A percentile compares a stretch with the other conserved stretches of the same genome.
These are phyloP conservation scores for Colletes gigas DNA, from an alignment of 1,140 invertebrate species.

Conservation along the genomic window DNA sequence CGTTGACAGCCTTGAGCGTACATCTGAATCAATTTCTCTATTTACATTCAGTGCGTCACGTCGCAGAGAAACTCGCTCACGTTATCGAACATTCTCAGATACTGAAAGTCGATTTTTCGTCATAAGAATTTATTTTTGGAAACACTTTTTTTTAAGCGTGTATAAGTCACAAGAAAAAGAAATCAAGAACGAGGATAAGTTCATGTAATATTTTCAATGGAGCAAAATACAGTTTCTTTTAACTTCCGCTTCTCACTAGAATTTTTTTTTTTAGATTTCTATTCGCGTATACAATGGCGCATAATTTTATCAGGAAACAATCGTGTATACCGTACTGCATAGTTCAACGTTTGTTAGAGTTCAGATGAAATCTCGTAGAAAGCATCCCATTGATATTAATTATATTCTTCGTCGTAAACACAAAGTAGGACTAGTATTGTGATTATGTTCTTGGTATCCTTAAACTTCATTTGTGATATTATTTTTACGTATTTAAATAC, in stretches of 20 bases:
- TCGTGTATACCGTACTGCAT: background rate
- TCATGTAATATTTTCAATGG: background rate
- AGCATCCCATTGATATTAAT: constrained; percentile 9
- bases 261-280: background rate
- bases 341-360: constrained; percentile 10
- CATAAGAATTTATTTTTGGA: no score
- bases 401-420: background rate
- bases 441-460: background rate
- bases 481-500: background rate
- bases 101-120: no score
- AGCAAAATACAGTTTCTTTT: constrained; percentile 1
- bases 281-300: constrained; percentile 6
- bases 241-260: background rate
- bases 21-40: no score
- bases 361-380: constrained; percentile 15
- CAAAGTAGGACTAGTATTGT: background rate
- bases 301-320: background rate
- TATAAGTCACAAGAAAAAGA: background rate
- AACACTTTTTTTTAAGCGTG: no score
- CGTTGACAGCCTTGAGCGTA: no score
- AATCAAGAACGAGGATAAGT: background rate
- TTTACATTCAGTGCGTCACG: no score
- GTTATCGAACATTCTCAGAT: no score
- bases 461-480: background rate
- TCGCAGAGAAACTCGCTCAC: no score